These are phyloP conservation scores for Isichthys henryi DNA, from an alignment of 2,113 vertebrate species.

Conservation along the genomic window DNA sequence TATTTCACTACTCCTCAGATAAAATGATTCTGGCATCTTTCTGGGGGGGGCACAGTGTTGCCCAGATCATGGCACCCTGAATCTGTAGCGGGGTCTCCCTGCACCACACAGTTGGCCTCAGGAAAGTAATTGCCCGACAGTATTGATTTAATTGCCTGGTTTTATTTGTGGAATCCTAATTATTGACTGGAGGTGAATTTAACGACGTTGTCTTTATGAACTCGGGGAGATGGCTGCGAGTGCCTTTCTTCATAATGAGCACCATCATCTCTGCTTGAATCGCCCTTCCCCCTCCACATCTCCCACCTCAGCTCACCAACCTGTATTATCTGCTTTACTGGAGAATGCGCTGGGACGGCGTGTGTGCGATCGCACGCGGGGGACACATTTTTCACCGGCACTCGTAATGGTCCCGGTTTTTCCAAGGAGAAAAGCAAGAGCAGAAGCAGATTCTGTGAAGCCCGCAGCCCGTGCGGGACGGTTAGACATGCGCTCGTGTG, in stretches of 20 bases:
- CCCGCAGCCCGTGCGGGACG: background rate
- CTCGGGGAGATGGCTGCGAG: slow-evolving; percentile 78
- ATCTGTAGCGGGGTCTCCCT: slow-evolving; percentile 79
- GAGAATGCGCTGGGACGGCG: slow-evolving; percentile 53
- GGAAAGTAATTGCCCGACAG: slow-evolving; percentile 73
- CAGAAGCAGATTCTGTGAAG: background rate
- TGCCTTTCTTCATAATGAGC: slow-evolving; percentile 85
- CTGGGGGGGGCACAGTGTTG: background rate
- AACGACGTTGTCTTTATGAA: slow-evolving; percentile 95
- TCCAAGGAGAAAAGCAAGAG: background rate
- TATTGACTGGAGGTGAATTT: slow-evolving; percentile 99
- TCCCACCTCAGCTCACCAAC: slow-evolving; percentile 65
- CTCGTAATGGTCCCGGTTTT: slow-evolving; percentile 31
- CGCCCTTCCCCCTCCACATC: slow-evolving; percentile 79
- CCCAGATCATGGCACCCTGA: slow-evolving; percentile 69
- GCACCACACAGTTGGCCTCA: slow-evolving; percentile 76
- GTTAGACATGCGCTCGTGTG: background rate
- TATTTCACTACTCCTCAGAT: background rate
- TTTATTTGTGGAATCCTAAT: slow-evolving; percentile 99
- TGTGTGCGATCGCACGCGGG: slow-evolving; percentile 53
- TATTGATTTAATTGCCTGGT: slow-evolving; percentile 98
- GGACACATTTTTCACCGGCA: slow-evolving; percentile 45
- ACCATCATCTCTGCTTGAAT: slow-evolving; percentile 74
- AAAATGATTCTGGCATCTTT: slow-evolving; percentile 4
- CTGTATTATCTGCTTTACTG: slow-evolving; percentile 60